Conservation (phyloP, 2,113 vertebrate species). For the Arenaria interpres region DNA sequence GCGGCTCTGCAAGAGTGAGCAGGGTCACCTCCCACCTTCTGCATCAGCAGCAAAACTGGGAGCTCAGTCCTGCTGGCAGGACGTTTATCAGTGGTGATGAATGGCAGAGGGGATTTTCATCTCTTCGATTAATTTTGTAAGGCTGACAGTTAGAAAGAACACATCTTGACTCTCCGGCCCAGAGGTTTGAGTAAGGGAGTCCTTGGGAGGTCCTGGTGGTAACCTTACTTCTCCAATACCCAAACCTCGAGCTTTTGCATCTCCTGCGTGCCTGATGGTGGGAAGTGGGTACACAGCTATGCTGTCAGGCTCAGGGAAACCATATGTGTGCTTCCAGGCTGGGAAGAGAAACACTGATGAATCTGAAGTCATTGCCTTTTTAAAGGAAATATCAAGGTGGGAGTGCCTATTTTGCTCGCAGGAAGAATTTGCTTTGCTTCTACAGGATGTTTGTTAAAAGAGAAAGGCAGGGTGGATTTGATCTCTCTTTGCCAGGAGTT, state of each 20-base stretch:
- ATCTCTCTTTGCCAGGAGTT: neutral
- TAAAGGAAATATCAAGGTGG: neutral
- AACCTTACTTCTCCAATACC: neutral
- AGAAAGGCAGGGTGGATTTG: neutral
- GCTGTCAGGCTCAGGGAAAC: neutral
- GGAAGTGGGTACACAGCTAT: neutral
- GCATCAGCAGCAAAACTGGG: neutral
- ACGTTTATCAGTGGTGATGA: neutral
- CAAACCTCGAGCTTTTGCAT: rapidly evolving
- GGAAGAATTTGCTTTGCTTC: neutral
- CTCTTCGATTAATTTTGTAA: conserved; percentile 24
- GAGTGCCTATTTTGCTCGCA: neutral
- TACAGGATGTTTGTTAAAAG: neutral
- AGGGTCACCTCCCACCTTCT: neutral
- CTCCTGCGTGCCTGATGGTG: neutral
- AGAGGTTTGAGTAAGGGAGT: neutral
- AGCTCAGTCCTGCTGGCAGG: neutral
- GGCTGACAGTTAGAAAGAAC: conserved; percentile 1
- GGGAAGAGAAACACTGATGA: neutral
- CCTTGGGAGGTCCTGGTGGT: neutral
- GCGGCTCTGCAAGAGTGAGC: neutral
- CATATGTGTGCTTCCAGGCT: neutral
- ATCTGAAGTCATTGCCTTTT: neutral
- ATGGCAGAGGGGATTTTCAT: conserved; percentile 33
- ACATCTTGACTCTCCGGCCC: rapidly evolving